A percentile compares a stretch with the other conserved stretches of the same genome.
Conservation (phyloP, 2,888 invertebrate genomes). For the Ptycholaimellus sp. region DNA sequence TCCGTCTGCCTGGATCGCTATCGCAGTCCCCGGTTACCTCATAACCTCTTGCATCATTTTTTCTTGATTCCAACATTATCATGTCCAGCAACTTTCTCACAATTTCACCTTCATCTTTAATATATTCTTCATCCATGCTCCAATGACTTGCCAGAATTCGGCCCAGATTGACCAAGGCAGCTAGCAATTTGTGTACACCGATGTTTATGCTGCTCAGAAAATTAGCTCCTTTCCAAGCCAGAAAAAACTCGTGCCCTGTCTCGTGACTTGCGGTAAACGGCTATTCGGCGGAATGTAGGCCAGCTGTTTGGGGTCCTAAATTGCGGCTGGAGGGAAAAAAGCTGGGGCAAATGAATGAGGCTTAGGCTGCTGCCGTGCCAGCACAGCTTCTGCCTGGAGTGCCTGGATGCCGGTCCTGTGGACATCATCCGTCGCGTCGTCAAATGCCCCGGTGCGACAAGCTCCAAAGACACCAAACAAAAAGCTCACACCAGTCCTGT, state of each 20-base stretch:
- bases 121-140: too few species aligned
- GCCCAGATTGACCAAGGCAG: too few species aligned
- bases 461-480: too few species aligned
- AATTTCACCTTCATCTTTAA: neutral
- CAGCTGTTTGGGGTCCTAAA: too few species aligned
- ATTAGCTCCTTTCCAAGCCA: too few species aligned
- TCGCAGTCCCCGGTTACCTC: too few species aligned
- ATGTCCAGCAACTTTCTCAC: neutral
- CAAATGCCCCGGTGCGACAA: slow-evolving; percentile 1
- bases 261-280: too few species aligned
- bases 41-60: slow-evolving; percentile 9
- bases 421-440: slow-evolving; percentile 56
- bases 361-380: slow-evolving; percentile 72
- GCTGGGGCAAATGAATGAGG: slow-evolving; percentile 15
- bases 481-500: slow-evolving; percentile 11
- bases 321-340: neutral
- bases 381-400: slow-evolving; percentile 97
- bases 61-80: neutral
- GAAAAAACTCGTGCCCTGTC: too few species aligned
- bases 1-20: slow-evolving; percentile 92
- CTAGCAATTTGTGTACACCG: neutral
- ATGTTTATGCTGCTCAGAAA: neutral
- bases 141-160: too few species aligned
- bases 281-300: too few species aligned
- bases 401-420: slow-evolving; percentile 67